These are phyloP conservation scores for Protophormia terraenovae DNA, from an alignment of 2,888 invertebrate genomes.

Conservation along the genomic window DNA sequence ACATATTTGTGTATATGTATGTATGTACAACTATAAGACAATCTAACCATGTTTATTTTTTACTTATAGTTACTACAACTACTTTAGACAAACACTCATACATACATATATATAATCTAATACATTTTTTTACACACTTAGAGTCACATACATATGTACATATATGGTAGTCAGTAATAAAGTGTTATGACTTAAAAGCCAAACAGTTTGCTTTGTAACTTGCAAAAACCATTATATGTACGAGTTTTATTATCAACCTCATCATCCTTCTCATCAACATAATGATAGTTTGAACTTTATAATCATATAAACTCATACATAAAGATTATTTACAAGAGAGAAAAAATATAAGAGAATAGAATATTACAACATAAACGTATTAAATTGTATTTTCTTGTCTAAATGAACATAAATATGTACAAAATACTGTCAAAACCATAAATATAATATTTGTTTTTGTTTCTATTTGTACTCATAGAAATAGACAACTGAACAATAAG, in stretches of 20 bases:
- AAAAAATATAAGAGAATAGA: background rate
- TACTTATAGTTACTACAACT: background rate
- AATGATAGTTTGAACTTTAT: constrained; percentile 21
- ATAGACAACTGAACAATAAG: too few species aligned
- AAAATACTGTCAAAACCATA: constrained; percentile 46
- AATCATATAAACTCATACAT: background rate
- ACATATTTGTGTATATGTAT: background rate
- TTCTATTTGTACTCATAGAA: background rate
- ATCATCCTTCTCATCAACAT: background rate
- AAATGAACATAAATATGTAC: background rate
- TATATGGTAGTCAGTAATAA: background rate
- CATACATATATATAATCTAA: background rate
- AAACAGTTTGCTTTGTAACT: constrained; percentile 31
- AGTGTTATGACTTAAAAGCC: constrained; percentile 34
- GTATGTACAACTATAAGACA: background rate
- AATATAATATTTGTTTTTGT: background rate
- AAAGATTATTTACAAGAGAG: background rate
- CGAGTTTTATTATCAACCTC: background rate
- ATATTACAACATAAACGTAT: background rate
- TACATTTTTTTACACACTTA: background rate
- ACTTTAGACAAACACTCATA: background rate
- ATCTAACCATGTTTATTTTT: background rate
- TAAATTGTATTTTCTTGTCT: background rate
- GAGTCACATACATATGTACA: background rate
- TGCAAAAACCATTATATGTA: background rate